A percentile compares a stretch with the other conserved stretches of the same genome.
Evolutionary conservation across 2,797 vertebrate species (phyloP).

Genomic region (Arrhamphus sclerolepis): DNA sequence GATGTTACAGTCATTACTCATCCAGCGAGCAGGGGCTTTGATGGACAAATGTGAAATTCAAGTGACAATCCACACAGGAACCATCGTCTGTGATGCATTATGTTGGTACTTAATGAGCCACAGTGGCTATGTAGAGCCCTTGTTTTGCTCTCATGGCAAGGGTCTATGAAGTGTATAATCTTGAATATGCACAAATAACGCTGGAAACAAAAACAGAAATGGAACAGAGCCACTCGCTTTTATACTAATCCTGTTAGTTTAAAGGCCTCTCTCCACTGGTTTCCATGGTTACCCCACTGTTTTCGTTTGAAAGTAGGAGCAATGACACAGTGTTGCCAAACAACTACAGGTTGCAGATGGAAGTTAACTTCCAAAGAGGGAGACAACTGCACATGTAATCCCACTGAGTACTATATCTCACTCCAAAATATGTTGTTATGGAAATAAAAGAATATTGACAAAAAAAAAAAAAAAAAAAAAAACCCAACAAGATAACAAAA

Average conservation of each 20-base stretch:
- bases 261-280: slow-evolving; percentile 65
- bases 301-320: slow-evolving; percentile 60
- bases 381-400: background rate
- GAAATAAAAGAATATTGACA: too few relatives aligned
- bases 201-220: slow-evolving; percentile 65
- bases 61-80: slow-evolving; percentile 72
- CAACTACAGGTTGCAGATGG: slow-evolving; percentile 53
- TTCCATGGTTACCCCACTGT: slow-evolving; percentile 79
- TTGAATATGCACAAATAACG: slow-evolving; percentile 66
- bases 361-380: slow-evolving; percentile 21
- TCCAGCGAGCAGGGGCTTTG: slow-evolving; percentile 55
- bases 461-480: too few relatives aligned
- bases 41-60: slow-evolving; percentile 73
- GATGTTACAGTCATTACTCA: slow-evolving; percentile 66
- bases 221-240: slow-evolving; percentile 66
- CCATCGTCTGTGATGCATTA: slow-evolving; percentile 68
- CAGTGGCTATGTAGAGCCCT: slow-evolving; percentile 63
- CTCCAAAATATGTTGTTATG: too few relatives aligned
- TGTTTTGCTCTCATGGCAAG: slow-evolving; percentile 62
- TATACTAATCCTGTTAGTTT: slow-evolving; percentile 77
- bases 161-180: slow-evolving; percentile 71
- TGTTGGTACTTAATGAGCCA: slow-evolving; percentile 65
- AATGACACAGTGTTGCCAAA: slow-evolving; percentile 56
- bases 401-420: background rate
- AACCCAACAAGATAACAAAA: too few relatives aligned